Base-by-base conservation (phyloP, 2,797 vertebrate genomes). In the Rhodeus uyekii region DNA sequence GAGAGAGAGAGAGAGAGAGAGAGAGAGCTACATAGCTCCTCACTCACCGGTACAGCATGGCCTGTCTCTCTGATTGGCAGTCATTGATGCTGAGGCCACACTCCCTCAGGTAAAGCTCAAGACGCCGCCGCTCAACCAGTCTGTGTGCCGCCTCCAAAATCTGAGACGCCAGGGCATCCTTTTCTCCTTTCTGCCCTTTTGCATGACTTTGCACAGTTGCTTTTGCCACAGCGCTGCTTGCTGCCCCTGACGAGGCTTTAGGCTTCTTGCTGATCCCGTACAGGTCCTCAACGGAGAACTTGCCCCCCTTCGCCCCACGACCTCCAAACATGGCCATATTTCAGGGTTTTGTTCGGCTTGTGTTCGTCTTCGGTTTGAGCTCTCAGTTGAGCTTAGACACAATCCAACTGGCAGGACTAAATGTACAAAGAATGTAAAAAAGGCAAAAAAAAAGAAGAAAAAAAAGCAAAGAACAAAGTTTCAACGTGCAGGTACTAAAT, bases 231-330 rank as follows among this genome's bases (percentile, higher is more conserved):
- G 81, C 87, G 0, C 90, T 89, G 36, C 86, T 88, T 81, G 86
- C 89, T 0, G 91, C 89, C 53, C 91, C 92, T 61, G 91, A 89
- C 0, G 91, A 92, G 0, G 92, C 89, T 83, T 95, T 96, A 63
- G 93, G 90, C 86, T 95, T 96, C 91, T 96, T 96, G 55, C 91
- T 94, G 90, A 95, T 90, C 87, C 95, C 95, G 36, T 96, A 96
- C 19, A 96, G 90, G 61, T 96, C 95, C 71, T 96, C 95, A 81
- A 95, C 93, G 0, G 93, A 95, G 87, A 94, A 94, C 87, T 95
- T 95, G 1, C 93, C 94, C 19, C 93, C 94, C 63, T 94, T 95
- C 0, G 91, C 94, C 46, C 93, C 91, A 1, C 88, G 93, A 76
- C 94, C 93, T 3, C 92, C 93, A 67, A 96, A 95, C 95, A 96